Evolutionary conservation across 2,113 vertebrate species (phyloP).

Genomic region (Amazona guildingii): DNA sequence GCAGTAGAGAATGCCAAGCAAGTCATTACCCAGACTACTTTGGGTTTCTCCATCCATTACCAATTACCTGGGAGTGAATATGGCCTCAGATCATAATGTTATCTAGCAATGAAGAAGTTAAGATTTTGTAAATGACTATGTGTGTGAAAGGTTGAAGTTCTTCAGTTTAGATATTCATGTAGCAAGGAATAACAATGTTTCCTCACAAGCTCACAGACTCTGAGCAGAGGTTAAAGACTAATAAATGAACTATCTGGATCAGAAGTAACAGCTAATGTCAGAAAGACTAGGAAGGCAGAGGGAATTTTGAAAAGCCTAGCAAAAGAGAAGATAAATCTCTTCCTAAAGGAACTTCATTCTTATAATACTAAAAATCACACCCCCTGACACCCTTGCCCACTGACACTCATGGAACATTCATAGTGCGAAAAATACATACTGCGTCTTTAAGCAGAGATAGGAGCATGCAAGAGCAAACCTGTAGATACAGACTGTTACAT

Average conservation of each 20-base stretch:
- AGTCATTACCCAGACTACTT: neutral
- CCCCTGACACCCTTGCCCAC: neutral
- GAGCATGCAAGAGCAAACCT: neutral
- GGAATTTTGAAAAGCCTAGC: neutral
- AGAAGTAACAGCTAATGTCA: neutral
- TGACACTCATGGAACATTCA: neutral
- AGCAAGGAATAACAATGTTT: neutral
- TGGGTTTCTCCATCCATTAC: neutral
- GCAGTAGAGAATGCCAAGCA: neutral
- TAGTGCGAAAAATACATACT: neutral
- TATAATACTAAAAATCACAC: neutral
- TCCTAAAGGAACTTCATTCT: neutral
- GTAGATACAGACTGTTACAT: neutral
- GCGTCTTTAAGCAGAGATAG: neutral
- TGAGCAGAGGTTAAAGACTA: neutral
- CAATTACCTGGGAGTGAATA: neutral
- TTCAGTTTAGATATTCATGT: neutral
- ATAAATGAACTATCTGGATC: neutral
- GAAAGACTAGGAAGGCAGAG: neutral
- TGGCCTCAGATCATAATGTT: neutral
- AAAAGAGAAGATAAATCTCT: neutral
- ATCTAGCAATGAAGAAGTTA: neutral
- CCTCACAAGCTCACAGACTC: neutral
- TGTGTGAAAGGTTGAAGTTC: neutral
- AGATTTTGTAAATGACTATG: neutral